These are phyloP conservation scores for Cremastobaeus sp. DNA, from an alignment of 2,888 invertebrate genomes.

Conservation along the genomic window DNA sequence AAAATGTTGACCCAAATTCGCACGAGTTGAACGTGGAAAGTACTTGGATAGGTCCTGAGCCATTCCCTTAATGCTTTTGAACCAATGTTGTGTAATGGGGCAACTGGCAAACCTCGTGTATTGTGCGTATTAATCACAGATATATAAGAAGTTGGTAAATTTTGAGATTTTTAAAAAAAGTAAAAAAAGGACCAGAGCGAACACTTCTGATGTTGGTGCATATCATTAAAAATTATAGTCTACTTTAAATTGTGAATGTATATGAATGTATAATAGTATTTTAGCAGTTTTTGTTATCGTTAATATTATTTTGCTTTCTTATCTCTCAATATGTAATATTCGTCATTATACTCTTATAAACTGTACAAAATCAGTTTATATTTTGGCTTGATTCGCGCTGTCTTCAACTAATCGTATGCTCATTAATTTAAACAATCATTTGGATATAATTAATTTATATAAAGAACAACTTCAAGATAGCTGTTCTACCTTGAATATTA, in stretches of 20 bases:
- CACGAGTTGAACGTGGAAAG: too few species aligned
- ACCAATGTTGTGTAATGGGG: constrained; percentile 34
- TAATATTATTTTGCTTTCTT: constrained; percentile 20
- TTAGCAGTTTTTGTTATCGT: background rate
- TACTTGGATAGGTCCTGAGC: too few species aligned
- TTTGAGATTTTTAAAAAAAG: too few species aligned
- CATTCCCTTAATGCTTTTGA: constrained; percentile 50
- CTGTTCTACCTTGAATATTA: constrained; percentile 12
- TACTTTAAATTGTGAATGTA: constrained; percentile 71
- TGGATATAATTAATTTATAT: constrained; percentile 37
- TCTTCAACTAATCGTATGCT: constrained; percentile 53
- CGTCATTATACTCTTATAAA: constrained; percentile 76
- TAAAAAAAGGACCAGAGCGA: constrained; percentile 63
- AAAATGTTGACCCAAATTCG: too few species aligned
- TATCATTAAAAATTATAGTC: constrained; percentile 67
- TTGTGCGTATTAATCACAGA: constrained; percentile 69
- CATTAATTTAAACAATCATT: constrained; percentile 34
- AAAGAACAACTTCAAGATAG: constrained; percentile 49
- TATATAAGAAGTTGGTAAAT: constrained; percentile 63
- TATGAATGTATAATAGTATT: constrained; percentile 67
- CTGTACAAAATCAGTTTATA: constrained; percentile 77
- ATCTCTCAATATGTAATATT: constrained; percentile 65
- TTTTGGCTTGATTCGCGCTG: constrained; percentile 67
- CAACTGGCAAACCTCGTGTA: constrained; percentile 48
- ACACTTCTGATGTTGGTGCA: constrained; percentile 59